Evolutionary conservation across 2,113 vertebrate genomes (phyloP).

Genomic region (Anarrhichthys ocellatus): DNA sequence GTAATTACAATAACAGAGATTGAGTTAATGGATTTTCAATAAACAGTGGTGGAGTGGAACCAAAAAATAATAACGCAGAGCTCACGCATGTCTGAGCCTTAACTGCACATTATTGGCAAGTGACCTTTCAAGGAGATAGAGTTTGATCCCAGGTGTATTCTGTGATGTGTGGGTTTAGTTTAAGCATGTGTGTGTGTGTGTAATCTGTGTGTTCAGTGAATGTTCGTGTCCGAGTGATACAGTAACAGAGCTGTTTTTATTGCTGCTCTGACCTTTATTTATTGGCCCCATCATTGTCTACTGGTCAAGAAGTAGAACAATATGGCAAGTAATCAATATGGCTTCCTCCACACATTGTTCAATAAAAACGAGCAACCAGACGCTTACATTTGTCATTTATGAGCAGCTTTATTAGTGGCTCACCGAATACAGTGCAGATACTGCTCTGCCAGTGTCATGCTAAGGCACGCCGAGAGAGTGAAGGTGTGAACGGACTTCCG

Average conservation of each 20-base stretch:
- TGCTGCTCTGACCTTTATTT: constrained; percentile 32
- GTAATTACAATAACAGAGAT: constrained; percentile 82
- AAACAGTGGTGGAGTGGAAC: constrained; percentile 72
- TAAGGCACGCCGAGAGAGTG: neutral
- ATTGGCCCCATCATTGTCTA: constrained; percentile 35
- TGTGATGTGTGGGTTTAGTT: constrained; percentile 2
- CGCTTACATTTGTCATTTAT: constrained; percentile 21
- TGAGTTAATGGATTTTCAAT: constrained; percentile 75
- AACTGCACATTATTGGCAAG: constrained; percentile 61
- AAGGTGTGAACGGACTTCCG: neutral
- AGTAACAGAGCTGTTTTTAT: constrained; percentile 19
- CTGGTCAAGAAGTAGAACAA: constrained; percentile 3
- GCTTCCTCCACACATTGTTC: constrained; percentile 18
- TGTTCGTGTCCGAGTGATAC: neutral
- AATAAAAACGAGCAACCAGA: constrained; percentile 19
- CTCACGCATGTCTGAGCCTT: constrained; percentile 50
- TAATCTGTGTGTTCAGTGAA: neutral
- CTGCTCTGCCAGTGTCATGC: neutral
- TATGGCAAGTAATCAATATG: constrained; percentile 38
- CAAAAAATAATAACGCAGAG: constrained; percentile 56
- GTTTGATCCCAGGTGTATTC: constrained; percentile 30
- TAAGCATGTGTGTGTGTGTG: constrained; percentile 1
- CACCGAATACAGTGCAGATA: neutral
- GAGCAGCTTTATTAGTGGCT: constrained; percentile 7
- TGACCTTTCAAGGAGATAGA: constrained; percentile 74